These are phyloP conservation scores for Steromphala cineraria DNA, from an alignment of 2,888 invertebrate genomes.

Conservation along the genomic window DNA sequence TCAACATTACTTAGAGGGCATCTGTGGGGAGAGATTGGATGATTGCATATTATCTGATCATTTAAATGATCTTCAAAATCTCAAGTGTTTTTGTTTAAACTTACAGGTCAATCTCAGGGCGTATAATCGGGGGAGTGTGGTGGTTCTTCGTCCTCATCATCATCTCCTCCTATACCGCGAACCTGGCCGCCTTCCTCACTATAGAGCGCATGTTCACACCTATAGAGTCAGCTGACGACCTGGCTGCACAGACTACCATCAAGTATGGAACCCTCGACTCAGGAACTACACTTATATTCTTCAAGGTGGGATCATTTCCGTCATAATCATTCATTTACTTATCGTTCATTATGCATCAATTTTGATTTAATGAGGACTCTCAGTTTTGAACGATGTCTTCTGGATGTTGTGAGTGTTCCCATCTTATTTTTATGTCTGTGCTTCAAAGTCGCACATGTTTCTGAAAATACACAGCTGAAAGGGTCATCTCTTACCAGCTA, in stretches of 20 bases:
- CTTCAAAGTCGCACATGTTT: too few species aligned
- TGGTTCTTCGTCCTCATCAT: slow-evolving; percentile 99
- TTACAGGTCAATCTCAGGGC: slow-evolving; percentile 87
- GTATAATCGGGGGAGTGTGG: slow-evolving; percentile 98
- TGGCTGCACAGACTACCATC: slow-evolving; percentile 83
- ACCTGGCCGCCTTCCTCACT: slow-evolving; percentile 94
- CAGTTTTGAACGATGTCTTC: too few species aligned
- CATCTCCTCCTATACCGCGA: slow-evolving; percentile 98
- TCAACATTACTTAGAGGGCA: too few species aligned
- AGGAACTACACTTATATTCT: slow-evolving; percentile 92
- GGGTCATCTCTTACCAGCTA: too few species aligned
- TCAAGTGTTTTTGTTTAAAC: background rate
- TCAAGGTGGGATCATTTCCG: slow-evolving; percentile 79
- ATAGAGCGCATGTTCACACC: slow-evolving; percentile 97
- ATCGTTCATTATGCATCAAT: too few species aligned
- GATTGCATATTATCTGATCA: too few species aligned
- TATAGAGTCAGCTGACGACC: slow-evolving; percentile 93
- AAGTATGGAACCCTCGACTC: slow-evolving; percentile 82
- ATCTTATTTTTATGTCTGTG: too few species aligned
- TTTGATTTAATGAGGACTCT: too few species aligned
- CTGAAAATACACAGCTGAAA: too few species aligned
- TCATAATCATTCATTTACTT: too few species aligned
- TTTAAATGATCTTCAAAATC: background rate
- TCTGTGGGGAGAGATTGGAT: too few species aligned
- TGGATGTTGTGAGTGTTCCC: too few species aligned